Evolutionary conservation across 2,113 vertebrate species (phyloP).

Genomic region (Eretmochelys imbricata): DNA sequence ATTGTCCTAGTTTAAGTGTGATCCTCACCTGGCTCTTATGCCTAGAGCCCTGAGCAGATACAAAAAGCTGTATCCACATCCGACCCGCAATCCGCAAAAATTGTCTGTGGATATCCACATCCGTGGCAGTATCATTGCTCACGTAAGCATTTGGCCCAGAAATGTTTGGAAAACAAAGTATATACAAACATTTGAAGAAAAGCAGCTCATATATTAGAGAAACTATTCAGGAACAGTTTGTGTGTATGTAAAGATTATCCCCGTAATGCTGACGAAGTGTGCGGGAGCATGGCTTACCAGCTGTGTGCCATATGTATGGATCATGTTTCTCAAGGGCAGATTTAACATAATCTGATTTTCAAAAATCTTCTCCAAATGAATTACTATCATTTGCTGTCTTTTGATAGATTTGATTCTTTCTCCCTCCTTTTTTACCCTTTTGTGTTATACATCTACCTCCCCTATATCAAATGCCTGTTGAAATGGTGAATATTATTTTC

Average conservation of each 20-base stretch:
- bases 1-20: fast-evolving
- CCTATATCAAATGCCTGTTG: constrained; percentile 9
- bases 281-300: not conserved
- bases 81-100: no score
- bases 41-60: no score
- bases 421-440: not conserved
- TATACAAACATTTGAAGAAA: not conserved
- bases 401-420: constrained; percentile 22
- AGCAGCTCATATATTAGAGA: not conserved
- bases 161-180: not conserved
- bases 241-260: not conserved
- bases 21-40: not conserved
- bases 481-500: constrained; percentile 46
- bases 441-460: not conserved
- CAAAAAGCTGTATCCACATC: no score
- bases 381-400: constrained; percentile 18
- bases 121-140: not conserved
- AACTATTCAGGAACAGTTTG: not conserved
- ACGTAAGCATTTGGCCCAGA: not conserved
- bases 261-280: not conserved
- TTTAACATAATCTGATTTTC: constrained; percentile 1
- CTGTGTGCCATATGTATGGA: not conserved
- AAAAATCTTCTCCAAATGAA: not conserved
- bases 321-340: not conserved
- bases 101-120: no score